A percentile compares a stretch with the other conserved stretches of the same genome.
Conservation (phyloP, 2,888 invertebrate species). For the Xiphydria camelus region DNA sequence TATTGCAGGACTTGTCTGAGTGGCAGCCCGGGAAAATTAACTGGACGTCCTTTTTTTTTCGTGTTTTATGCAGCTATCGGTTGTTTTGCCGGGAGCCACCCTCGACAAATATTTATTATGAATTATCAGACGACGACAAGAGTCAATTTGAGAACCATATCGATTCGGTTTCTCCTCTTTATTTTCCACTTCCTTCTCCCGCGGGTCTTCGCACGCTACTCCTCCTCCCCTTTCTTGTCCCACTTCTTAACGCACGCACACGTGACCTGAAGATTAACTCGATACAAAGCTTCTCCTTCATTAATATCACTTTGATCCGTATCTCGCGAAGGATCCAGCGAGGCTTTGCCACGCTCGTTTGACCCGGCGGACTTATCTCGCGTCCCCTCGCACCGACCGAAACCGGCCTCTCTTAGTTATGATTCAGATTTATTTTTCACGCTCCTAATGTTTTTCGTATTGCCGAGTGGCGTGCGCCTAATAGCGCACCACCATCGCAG, state of each 20-base stretch:
- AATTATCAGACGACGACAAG: background rate
- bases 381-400: no score
- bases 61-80: background rate
- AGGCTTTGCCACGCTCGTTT: no score
- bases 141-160: no score
- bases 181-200: no score
- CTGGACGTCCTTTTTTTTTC: background rate
- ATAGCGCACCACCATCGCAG: slow-evolving; percentile 23
- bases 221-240: no score
- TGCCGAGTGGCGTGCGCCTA: slow-evolving; percentile 40
- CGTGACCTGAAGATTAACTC: no score
- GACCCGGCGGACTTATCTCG: no score
- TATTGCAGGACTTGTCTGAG: slow-evolving; percentile 13
- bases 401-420: background rate
- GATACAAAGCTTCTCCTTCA: background rate
- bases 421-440: slow-evolving; percentile 17
- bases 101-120: background rate
- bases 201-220: no score
- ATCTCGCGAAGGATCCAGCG: background rate
- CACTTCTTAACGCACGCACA: no score
- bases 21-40: slow-evolving; percentile 11
- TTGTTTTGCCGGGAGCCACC: background rate
- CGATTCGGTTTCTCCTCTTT: no score
- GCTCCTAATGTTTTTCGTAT: slow-evolving; percentile 39
- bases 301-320: slow-evolving; percentile 1